phyloP scores from a whole-genome alignment of 2,113 vertebrate species.

The Hypomesus transpacificus region DNA sequence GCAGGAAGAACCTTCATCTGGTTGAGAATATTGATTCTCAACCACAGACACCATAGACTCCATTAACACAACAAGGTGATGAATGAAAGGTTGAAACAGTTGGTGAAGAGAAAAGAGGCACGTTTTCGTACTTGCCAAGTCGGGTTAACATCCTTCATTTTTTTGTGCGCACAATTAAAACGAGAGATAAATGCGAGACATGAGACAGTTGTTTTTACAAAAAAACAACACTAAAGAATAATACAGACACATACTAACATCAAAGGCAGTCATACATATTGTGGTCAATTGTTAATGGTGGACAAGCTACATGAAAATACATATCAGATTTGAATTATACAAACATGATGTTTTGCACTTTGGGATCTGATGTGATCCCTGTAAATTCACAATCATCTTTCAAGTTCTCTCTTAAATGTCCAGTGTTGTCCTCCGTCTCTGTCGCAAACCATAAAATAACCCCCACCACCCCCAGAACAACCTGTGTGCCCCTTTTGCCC shows the following conservation, averaged over 20 bases:
- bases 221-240: slow-evolving; percentile 5
- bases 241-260: neutral
- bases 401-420: slow-evolving; percentile 8
- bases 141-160: slow-evolving; percentile 67
- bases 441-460: no score
- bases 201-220: slow-evolving; percentile 22
- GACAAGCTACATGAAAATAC: neutral
- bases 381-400: slow-evolving; percentile 29
- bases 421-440: no score
- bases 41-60: no score
- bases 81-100: slow-evolving; percentile 5
- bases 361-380: slow-evolving; percentile 28
- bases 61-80: no score
- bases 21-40: no score
- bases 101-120: slow-evolving; percentile 1
- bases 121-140: slow-evolving; percentile 68
- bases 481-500: slow-evolving; percentile 36
- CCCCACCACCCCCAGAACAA: slow-evolving; percentile 16
- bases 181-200: slow-evolving; percentile 43
- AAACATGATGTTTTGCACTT: no score
- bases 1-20: no score
- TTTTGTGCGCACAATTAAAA: slow-evolving; percentile 56
- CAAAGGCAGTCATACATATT: neutral
- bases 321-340: no score
- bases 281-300: neutral